phyloP scores from a whole-genome alignment of 2,797 vertebrate genomes.

The Enteromius fasciolatus region DNA sequence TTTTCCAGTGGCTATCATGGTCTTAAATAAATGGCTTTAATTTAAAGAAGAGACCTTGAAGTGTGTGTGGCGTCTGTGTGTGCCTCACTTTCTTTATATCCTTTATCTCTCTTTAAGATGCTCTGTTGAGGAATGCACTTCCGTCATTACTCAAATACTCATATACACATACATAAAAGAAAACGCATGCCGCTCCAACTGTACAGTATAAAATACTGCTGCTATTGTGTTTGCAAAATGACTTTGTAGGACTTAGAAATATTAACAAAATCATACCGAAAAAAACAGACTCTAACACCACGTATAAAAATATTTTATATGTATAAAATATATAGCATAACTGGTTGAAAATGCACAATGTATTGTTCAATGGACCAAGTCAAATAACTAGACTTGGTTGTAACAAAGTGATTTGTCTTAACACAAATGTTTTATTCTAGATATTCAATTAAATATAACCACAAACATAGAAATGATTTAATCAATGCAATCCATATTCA shows the following conservation, averaged over 20 bases:
- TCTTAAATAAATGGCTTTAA: constrained; percentile 93
- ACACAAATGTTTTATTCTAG: background rate
- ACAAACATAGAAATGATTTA: background rate
- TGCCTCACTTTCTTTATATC: constrained; percentile 76
- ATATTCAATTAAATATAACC: background rate
- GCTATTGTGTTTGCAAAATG: background rate
- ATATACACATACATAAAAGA: constrained; percentile 24
- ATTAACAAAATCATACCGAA: background rate
- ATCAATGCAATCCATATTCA: background rate
- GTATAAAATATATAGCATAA: background rate
- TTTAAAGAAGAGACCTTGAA: constrained; percentile 83
- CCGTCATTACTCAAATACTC: constrained; percentile 39
- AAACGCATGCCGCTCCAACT: background rate
- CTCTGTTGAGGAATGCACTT: constrained; percentile 51
- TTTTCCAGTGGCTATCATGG: constrained; percentile 59
- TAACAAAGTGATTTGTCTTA: background rate
- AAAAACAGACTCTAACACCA: background rate
- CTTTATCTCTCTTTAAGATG: constrained; percentile 69
- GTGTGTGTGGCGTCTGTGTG: constrained; percentile 45
- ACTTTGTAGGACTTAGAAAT: background rate
- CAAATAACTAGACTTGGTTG: background rate
- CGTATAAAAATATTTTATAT: too few relatives aligned
- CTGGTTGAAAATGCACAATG: background rate
- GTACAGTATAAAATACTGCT: background rate
- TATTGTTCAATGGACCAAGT: background rate